Conservation (phyloP, 2,113 vertebrate species). For the Vireo altiloquus region DNA sequence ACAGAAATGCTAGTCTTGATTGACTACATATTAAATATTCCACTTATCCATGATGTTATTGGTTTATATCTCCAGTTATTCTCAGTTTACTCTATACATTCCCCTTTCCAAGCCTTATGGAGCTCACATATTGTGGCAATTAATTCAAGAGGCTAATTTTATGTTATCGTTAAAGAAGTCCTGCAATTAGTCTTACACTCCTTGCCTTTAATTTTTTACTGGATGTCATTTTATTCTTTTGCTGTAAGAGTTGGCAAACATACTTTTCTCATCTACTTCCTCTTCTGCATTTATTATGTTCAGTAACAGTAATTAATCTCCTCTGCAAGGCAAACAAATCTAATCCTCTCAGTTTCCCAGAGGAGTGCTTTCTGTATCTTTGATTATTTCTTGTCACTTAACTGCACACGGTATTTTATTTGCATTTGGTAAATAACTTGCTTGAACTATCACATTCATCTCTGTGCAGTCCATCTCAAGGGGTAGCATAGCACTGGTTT, state of each 20-base stretch:
- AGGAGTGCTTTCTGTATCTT: background rate
- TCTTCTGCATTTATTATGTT: background rate
- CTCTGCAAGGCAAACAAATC: slow-evolving; percentile 17
- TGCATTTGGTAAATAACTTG: background rate
- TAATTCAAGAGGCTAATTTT: background rate
- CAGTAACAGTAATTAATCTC: slow-evolving; percentile 23
- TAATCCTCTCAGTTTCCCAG: background rate
- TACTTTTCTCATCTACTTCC: background rate
- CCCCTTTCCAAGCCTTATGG: background rate
- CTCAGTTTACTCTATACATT: background rate
- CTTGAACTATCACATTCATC: background rate
- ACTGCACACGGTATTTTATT: background rate
- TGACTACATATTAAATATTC: background rate
- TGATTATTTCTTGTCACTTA: slow-evolving; percentile 24
- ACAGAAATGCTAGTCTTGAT: background rate
- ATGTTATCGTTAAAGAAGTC: background rate
- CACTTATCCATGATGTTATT: accelerated
- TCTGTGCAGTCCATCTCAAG: background rate
- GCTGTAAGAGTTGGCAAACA: background rate
- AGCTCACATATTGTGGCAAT: background rate
- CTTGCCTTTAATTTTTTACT: background rate
- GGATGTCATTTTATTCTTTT: background rate
- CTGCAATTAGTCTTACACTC: background rate
- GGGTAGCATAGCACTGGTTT: background rate
- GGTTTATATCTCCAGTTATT: background rate